A percentile compares a stretch with the other conserved stretches of the same genome.
These are phyloP conservation scores for Copsychus sechellarum DNA, from an alignment of 2,113 vertebrate species.

Conservation along the genomic window DNA sequence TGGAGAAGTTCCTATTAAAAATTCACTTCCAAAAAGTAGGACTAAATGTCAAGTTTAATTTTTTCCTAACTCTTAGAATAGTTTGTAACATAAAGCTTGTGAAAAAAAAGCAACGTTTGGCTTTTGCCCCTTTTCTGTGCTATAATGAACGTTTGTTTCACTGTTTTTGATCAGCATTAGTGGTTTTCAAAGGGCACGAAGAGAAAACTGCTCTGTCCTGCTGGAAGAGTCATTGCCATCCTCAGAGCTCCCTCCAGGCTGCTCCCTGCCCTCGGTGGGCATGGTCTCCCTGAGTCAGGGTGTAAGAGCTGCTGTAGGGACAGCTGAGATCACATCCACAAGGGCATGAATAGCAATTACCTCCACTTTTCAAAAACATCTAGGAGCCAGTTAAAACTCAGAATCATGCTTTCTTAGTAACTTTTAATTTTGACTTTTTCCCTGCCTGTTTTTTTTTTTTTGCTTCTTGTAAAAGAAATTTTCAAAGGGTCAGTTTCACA, in stretches of 20 bases:
- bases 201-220: neutral
- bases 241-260: neutral
- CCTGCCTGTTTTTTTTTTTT: neutral
- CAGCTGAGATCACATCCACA: neutral
- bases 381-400: neutral
- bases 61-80: neutral
- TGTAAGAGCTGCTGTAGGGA: rapidly evolving
- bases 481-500: neutral
- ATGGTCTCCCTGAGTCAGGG: rapidly evolving
- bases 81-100: neutral
- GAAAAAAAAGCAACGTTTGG: neutral
- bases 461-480: neutral
- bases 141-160: neutral
- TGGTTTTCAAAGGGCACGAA: neutral
- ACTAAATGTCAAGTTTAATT: neutral
- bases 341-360: neutral
- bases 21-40: neutral
- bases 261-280: neutral
- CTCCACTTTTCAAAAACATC: neutral
- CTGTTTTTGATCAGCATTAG: neutral
- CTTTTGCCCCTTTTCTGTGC: neutral
- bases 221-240: neutral
- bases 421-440: neutral
- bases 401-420: neutral
- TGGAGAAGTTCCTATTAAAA: neutral